Conservation (phyloP, 2,797 vertebrate genomes). For the Siniperca obscura region DNA sequence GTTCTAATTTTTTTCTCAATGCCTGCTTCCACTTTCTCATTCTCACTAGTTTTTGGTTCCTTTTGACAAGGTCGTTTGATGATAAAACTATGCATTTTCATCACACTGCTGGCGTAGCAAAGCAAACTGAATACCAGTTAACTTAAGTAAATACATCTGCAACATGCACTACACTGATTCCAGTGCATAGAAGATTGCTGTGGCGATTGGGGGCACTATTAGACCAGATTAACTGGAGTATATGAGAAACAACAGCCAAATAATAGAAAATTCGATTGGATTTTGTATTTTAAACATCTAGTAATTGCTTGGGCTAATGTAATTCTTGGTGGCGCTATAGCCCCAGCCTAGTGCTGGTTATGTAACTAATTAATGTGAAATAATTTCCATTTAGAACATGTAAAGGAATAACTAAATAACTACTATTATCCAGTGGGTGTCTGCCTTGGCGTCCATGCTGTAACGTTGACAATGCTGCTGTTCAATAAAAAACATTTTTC, state of each 20-base stretch:
- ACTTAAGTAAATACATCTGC: not conserved
- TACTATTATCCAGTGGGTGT: constrained; percentile 1
- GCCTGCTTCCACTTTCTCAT: not conserved
- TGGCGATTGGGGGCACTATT: not conserved
- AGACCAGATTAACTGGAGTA: not conserved
- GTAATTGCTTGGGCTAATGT: not conserved
- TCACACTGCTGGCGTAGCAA: not conserved
- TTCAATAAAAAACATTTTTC: not conserved
- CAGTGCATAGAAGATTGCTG: not conserved
- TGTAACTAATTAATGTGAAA: not conserved
- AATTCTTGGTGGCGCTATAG: not conserved
- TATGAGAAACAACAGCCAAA: not conserved
- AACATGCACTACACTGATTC: not conserved
- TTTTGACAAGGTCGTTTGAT: not conserved
- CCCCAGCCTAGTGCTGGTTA: not conserved
- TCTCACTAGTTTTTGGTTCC: not conserved
- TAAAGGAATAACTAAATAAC: not conserved
- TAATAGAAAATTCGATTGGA: not conserved
- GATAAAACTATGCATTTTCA: not conserved
- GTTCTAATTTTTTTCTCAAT: not conserved
- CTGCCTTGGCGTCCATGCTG: not conserved
- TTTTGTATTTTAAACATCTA: not conserved
- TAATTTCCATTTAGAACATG: not conserved
- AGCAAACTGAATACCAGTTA: not conserved
- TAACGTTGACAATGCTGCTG: not conserved